phyloP scores from a whole-genome alignment of 2,888 invertebrate genomes.

The Microctonus hyperodae region DNA sequence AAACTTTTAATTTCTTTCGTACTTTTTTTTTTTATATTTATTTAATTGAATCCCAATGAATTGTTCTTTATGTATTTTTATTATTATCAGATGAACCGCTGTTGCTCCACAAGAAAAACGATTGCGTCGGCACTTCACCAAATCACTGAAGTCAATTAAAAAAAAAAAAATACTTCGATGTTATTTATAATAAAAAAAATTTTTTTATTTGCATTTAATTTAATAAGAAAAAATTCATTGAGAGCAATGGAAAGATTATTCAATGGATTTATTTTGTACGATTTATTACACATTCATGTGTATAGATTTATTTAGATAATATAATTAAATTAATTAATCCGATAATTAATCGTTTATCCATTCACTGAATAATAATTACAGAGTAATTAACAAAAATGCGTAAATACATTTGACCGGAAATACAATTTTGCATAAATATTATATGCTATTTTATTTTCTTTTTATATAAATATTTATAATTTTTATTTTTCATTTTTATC shows the following conservation, averaged over 20 bases:
- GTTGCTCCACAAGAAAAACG: not conserved
- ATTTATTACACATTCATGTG: not conserved
- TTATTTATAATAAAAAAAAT: not conserved
- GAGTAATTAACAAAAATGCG: too few species aligned
- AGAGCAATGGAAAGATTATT: not conserved
- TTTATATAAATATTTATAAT: too few species aligned
- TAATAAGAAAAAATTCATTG: not conserved
- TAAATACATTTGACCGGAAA: too few species aligned
- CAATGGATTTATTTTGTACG: not conserved
- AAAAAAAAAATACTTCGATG: not conserved
- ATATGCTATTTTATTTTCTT: too few species aligned
- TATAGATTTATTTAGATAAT: not conserved
- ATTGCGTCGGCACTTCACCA: slow-evolving; percentile 19
- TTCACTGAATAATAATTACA: too few species aligned
- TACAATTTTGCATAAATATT: too few species aligned
- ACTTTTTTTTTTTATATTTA: not conserved
- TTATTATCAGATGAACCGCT: not conserved
- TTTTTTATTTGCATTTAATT: not conserved
- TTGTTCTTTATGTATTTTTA: not conserved
- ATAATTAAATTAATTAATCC: not conserved
- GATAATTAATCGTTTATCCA: not conserved
- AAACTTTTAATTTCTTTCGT: not conserved
- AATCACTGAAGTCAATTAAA: slow-evolving; percentile 11
- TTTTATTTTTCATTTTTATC: too few species aligned
- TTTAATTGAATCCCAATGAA: not conserved